These are phyloP conservation scores for Lamproptera curius DNA, from an alignment of 2,888 invertebrate species.

Conservation along the genomic window DNA sequence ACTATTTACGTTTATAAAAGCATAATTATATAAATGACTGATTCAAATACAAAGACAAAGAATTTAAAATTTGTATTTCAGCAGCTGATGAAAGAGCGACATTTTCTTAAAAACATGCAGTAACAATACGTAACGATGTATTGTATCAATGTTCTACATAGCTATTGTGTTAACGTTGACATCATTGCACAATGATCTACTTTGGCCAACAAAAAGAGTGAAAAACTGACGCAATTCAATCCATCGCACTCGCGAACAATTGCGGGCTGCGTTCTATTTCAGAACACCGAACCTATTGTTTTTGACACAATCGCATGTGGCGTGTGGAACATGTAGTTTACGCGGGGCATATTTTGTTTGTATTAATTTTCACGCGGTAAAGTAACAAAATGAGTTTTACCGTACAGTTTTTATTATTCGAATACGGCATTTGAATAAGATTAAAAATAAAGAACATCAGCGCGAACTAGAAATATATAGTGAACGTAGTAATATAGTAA, in stretches of 20 bases:
- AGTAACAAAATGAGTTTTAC: neutral
- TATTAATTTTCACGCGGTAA: neutral
- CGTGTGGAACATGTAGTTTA: constrained; percentile 6
- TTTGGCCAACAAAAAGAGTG: constrained; percentile 6
- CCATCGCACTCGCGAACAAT: constrained; percentile 14
- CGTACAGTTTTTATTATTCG: no score
- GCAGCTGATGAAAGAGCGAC: no score
- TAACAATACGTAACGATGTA: neutral
- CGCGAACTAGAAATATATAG: no score
- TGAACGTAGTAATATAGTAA: no score
- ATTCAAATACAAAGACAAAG: no score
- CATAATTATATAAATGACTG: no score
- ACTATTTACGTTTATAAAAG: no score
- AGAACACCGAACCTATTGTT: constrained; percentile 6
- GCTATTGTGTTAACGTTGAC: constrained; percentile 2
- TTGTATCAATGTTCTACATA: neutral
- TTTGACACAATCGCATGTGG: constrained; percentile 4
- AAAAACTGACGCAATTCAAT: constrained; percentile 11
- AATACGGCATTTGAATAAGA: no score
- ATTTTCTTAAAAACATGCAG: no score
- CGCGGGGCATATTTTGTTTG: neutral
- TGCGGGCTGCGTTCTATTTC: constrained; percentile 1
- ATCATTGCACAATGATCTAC: constrained; percentile 8
- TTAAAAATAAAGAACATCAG: no score
- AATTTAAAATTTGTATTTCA: no score